Percentiles rank a stretch among this genome's conserved stretches.
Conservation (phyloP, 2,113 vertebrate genomes). For the Agelaius tricolor region DNA sequence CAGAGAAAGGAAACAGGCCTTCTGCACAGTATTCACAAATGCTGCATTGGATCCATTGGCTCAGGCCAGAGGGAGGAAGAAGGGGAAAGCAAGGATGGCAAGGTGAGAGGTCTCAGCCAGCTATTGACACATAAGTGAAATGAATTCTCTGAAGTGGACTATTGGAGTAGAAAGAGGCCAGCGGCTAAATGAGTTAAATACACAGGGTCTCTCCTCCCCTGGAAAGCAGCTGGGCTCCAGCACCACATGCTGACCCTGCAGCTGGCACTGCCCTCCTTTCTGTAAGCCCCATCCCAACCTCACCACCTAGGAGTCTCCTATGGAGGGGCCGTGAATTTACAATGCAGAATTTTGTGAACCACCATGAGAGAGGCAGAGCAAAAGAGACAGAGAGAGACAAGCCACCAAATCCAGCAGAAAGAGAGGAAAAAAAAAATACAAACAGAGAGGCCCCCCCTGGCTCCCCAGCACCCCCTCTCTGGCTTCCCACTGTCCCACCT, state of each 20-base stretch:
- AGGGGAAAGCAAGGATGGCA: conserved; percentile 48
- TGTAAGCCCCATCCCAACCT: conserved; percentile 2
- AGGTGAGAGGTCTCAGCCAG: conserved; percentile 41
- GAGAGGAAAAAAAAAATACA: neutral
- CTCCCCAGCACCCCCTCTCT: neutral
- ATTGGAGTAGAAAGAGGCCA: conserved; percentile 25
- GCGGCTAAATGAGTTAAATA: neutral
- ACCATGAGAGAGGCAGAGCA: neutral
- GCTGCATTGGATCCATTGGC: conserved; percentile 61
- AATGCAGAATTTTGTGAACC: conserved; percentile 69
- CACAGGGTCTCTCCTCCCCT: neutral
- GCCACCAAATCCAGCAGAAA: conserved; percentile 45
- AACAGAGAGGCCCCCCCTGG: neutral
- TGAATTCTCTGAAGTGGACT: conserved; percentile 4
- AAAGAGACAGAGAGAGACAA: conserved; percentile 6
- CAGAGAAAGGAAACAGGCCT: conserved; percentile 70
- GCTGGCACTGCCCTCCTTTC: neutral
- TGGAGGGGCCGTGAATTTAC: neutral
- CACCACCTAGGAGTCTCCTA: neutral
- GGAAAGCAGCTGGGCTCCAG: conserved; percentile 31
- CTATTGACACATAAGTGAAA: neutral
- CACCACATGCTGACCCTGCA: neutral
- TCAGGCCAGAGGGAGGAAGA: conserved; percentile 45
- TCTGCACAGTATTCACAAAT: conserved; percentile 70
- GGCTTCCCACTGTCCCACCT: neutral